phyloP scores from a whole-genome alignment of 2,797 vertebrate species.

The Menidia menidia region DNA sequence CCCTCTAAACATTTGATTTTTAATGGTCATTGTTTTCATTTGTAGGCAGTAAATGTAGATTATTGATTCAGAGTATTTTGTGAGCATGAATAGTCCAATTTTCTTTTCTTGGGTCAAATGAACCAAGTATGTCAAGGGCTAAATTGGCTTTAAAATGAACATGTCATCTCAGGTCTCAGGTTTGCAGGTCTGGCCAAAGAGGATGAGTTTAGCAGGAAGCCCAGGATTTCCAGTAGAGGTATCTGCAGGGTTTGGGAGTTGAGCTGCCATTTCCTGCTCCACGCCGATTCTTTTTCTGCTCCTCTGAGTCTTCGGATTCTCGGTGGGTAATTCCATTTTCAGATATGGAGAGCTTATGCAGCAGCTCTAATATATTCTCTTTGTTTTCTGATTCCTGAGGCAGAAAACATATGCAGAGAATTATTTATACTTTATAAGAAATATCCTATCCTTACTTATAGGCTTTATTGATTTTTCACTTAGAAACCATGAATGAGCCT shows the following conservation, averaged over 20 bases:
- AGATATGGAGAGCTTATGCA: constrained; percentile 41
- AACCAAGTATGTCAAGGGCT: background rate
- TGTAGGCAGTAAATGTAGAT: background rate
- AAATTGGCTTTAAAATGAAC: constrained; percentile 1
- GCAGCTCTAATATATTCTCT: constrained; percentile 16
- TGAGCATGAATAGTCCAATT: background rate
- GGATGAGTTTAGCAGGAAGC: constrained; percentile 53
- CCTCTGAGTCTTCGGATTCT: background rate
- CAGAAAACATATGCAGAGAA: background rate
- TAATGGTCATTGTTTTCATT: too few relatives aligned
- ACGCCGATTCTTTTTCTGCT: constrained; percentile 46
- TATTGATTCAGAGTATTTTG: background rate
- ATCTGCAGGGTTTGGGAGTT: constrained; percentile 35
- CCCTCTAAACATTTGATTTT: too few relatives aligned
- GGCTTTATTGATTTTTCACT: background rate
- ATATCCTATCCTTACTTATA: background rate
- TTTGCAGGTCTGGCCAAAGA: background rate
- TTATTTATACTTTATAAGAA: background rate
- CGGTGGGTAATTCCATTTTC: constrained; percentile 17
- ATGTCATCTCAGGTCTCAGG: background rate
- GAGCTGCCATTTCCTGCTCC: background rate
- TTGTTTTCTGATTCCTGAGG: constrained; percentile 41
- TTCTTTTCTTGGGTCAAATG: background rate
- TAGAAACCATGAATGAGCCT: too few relatives aligned
- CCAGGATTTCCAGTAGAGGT: constrained; percentile 75